Conservation (phyloP, 2,888 invertebrate genomes). For the Fabriciana adippe region DNA sequence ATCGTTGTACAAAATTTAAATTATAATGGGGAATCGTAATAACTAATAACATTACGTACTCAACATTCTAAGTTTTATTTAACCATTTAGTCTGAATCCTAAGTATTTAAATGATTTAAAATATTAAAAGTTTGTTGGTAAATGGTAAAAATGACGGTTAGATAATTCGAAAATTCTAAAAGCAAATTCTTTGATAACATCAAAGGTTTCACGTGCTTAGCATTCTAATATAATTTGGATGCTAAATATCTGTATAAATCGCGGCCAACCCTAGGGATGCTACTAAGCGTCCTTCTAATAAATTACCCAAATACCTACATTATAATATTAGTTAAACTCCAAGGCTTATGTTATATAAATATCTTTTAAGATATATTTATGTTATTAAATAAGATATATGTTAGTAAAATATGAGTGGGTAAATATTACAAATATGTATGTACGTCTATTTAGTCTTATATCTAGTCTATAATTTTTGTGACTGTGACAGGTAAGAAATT, state of each 20-base stretch:
- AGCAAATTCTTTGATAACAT: conserved; percentile 27
- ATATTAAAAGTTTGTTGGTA: neutral
- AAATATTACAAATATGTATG: too few species aligned
- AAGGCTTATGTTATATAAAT: neutral
- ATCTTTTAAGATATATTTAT: neutral
- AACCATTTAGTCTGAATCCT: too few species aligned
- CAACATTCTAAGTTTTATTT: too few species aligned
- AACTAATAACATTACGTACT: too few species aligned
- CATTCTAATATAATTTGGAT: conserved; percentile 42
- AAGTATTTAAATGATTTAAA: too few species aligned
- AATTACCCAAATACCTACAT: conserved; percentile 19
- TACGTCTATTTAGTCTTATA: too few species aligned
- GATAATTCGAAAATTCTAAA: conserved; percentile 1
- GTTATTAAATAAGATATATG: neutral
- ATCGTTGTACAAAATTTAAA: too few species aligned
- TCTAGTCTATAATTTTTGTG: too few species aligned
- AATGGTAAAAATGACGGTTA: neutral
- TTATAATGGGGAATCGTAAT: too few species aligned
- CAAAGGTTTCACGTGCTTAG: conserved; percentile 44
- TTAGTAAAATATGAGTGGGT: neutral
- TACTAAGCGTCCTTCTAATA: conserved; percentile 22
- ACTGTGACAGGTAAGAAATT: too few species aligned
- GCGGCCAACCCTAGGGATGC: conserved; percentile 35
- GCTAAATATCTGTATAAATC: conserved; percentile 41
- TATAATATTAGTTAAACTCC: neutral